Base-by-base conservation (phyloP, 2,113 vertebrate genomes). In the Mellivora capensis region DNA sequence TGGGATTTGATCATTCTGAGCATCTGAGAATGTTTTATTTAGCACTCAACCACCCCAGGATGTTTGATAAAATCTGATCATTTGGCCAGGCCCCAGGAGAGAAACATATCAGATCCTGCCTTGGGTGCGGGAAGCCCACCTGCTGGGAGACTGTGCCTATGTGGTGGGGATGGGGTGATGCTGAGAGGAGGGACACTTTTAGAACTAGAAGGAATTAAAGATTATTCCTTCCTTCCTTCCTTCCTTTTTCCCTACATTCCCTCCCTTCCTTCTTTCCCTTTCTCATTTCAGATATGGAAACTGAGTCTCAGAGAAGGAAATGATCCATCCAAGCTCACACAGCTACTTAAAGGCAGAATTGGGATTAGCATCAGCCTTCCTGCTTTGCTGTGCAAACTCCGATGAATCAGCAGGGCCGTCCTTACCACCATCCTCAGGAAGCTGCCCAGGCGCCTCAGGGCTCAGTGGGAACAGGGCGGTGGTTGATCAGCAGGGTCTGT, bases 21-120 rank as follows among this genome's bases (percentile, higher is more conserved):
- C 95, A 96, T 97, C 93, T 96, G 96, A 96, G 61, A 87, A 91
- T 95, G 94, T 96, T 97, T 95, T 92, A 90, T 95, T 97, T 97
- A 97, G 96, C 88, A 85, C 34, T 87, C 17, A 10, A 64, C 88
- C 96, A 93, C 82, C 85, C 96, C 96, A 95, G 96, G 98, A 97
- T 96, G 85, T 97, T 98, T 96, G 96, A 96, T 97, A 97, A 96
- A 93, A 97, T 94, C 96, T 98, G 76, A 97, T 97, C 90, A 91
- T 80, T 96, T 97, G 98, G 93, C 94, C 71, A 90, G 92, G 90
- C 37, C 85, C 94, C 94, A 97, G 80, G 74, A 94, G 94, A 83
- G 77, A 85, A 97, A 92, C 76, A 81, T 86, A 97, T 87, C 93
- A 92, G 94, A 95, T 94, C 71, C 64, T 85, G 76, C 4, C 2